These are phyloP conservation scores for Drosophila parabipectinata DNA, from an alignment of 1,140 invertebrate species.

Conservation along the genomic window DNA sequence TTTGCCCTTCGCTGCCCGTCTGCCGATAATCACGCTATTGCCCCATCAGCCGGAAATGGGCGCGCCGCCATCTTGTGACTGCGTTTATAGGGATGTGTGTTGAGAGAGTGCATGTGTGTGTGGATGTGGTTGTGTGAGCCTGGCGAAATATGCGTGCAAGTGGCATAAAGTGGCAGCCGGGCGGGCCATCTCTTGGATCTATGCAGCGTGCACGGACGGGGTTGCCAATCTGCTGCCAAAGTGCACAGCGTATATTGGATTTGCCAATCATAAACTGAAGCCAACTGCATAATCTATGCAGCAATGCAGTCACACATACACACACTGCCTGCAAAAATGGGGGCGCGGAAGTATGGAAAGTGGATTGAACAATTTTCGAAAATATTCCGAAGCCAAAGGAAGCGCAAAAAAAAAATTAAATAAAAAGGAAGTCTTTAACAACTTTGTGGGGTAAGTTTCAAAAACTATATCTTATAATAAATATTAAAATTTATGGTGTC, in stretches of 20 bases:
- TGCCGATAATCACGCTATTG: slow-evolving; percentile 77
- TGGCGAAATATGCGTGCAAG: slow-evolving; percentile 72
- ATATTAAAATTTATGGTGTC: too few species aligned
- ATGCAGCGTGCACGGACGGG: slow-evolving; percentile 16
- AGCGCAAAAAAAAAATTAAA: not conserved
- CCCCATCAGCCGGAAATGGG: slow-evolving; percentile 78
- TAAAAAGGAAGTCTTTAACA: not conserved
- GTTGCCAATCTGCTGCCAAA: slow-evolving; percentile 74
- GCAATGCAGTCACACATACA: slow-evolving; percentile 58
- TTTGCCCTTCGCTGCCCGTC: slow-evolving; percentile 62
- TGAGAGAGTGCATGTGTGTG: slow-evolving; percentile 4
- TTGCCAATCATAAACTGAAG: slow-evolving; percentile 81
- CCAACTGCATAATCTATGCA: slow-evolving; percentile 81
- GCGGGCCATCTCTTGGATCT: slow-evolving; percentile 28
- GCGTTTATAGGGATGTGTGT: slow-evolving; percentile 14
- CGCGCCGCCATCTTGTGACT: slow-evolving; percentile 75
- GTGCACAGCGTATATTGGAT: slow-evolving; percentile 78
- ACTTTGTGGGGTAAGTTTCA: not conserved
- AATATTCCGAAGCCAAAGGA: not conserved
- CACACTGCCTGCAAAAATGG: slow-evolving; percentile 8
- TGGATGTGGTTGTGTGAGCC: slow-evolving; percentile 31
- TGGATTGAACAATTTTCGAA: slow-evolving; percentile 36
- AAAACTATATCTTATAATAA: too few species aligned
- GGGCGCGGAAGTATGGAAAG: slow-evolving; percentile 16
- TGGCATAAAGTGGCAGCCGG: slow-evolving; percentile 73